Evolutionary conservation across 2,888 invertebrate genomes (phyloP).

Genomic region (Agonopterix heracliana): DNA sequence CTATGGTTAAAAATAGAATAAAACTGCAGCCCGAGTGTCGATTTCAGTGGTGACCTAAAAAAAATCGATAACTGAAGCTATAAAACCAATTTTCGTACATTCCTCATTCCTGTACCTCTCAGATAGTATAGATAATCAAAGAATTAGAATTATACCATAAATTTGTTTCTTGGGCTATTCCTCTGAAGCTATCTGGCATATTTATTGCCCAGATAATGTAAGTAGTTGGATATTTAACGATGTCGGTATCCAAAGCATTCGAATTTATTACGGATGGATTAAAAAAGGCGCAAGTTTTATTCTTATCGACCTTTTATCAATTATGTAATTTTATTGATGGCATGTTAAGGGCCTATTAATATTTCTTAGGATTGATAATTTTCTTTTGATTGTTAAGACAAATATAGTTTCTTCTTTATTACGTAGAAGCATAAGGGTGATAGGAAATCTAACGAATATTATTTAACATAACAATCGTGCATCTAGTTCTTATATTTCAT

Average conservation of each 20-base stretch:
- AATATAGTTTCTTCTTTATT: too few relatives aligned
- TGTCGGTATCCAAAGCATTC: conserved; percentile 23
- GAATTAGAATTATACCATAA: conserved; percentile 43
- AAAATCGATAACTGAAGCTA: too few relatives aligned
- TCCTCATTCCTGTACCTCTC: conserved; percentile 21
- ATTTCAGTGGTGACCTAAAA: too few relatives aligned
- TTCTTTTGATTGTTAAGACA: too few relatives aligned
- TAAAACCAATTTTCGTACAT: background rate
- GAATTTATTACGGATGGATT: conserved; percentile 17
- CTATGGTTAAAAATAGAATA: too few relatives aligned
- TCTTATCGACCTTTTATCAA: background rate
- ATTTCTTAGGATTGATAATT: too few relatives aligned
- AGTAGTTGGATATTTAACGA: conserved; percentile 33
- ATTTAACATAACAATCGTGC: too few relatives aligned
- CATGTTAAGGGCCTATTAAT: too few relatives aligned
- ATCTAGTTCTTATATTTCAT: too few relatives aligned
- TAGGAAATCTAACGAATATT: too few relatives aligned
- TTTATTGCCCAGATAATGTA: conserved; percentile 42
- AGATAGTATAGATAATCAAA: conserved; percentile 24
- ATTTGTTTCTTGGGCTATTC: conserved; percentile 29
- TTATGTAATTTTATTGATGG: background rate
- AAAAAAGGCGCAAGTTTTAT: background rate
- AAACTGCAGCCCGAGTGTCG: too few relatives aligned
- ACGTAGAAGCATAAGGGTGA: too few relatives aligned
- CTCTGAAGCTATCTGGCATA: conserved; percentile 36